phyloP scores from a whole-genome alignment of 35 echinoderm and acorn worm species.

The Hemicentrotus pulcherrimus region DNA sequence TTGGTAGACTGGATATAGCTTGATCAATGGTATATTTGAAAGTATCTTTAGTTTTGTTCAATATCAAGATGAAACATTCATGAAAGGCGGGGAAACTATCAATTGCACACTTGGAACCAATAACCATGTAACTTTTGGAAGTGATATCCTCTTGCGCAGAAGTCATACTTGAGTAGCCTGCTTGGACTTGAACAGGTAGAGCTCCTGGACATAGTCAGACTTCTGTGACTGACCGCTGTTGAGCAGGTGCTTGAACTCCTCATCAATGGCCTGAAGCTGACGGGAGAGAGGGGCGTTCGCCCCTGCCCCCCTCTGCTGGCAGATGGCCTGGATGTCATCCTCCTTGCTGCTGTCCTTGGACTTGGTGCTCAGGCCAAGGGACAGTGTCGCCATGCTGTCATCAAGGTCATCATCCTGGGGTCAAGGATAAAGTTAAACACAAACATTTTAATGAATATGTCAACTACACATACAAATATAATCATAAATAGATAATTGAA shows the following conservation, averaged over 20 bases:
- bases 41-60: too few relatives aligned
- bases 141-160: not conserved
- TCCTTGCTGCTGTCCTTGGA: constrained; percentile 92
- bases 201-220: constrained; percentile 88
- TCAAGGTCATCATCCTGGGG: constrained; percentile 78
- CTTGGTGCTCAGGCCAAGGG: constrained; percentile 53
- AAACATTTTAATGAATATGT: too few relatives aligned
- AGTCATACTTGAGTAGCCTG: constrained; percentile 88
- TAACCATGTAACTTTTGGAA: not conserved
- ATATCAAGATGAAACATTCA: not conserved
- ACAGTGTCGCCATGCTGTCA: constrained; percentile 64
- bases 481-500: too few relatives aligned
- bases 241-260: constrained; percentile 87
- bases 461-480: too few relatives aligned
- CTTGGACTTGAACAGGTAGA: constrained; percentile 96
- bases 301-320: constrained; percentile 85
- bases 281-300: constrained; percentile 80
- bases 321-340: constrained; percentile 94
- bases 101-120: too few relatives aligned
- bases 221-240: constrained; percentile 93
- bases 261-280: constrained; percentile 94
- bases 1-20: too few relatives aligned
- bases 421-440: not conserved
- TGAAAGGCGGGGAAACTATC: too few relatives aligned
- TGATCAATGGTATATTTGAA: too few relatives aligned